These are phyloP conservation scores for Poeciliopsis retropinna DNA, from an alignment of 2,113 vertebrate genomes.

Conservation along the genomic window DNA sequence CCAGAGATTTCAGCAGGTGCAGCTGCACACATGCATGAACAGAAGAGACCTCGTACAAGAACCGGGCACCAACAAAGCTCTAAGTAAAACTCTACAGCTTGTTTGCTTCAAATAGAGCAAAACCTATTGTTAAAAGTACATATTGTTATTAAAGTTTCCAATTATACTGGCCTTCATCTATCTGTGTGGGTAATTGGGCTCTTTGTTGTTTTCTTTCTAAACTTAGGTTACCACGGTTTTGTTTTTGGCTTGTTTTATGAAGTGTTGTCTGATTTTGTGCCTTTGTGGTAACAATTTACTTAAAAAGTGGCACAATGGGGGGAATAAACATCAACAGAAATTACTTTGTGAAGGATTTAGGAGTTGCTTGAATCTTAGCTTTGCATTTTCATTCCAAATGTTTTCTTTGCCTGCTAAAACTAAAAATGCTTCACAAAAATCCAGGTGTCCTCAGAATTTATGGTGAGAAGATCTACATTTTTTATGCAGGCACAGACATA, in stretches of 20 bases:
- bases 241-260: too few species aligned
- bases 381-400: too few species aligned
- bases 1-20: conserved; percentile 46
- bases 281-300: too few species aligned
- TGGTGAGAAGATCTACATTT: conserved; percentile 2
- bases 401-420: too few species aligned
- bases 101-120: conserved; percentile 39
- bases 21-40: conserved; percentile 43
- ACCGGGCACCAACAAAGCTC: conserved; percentile 2
- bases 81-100: conserved; percentile 2
- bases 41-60: conserved; percentile 1
- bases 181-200: not conserved
- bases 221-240: not conserved
- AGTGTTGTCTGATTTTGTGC: too few species aligned
- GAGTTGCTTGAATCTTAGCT: too few species aligned
- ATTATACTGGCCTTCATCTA: not conserved
- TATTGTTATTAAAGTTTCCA: not conserved
- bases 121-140: not conserved
- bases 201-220: not conserved
- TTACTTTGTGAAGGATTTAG: too few species aligned
- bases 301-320: too few species aligned
- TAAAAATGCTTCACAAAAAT: not conserved
- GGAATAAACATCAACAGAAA: too few species aligned
- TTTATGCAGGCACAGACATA: conserved; percentile 14
- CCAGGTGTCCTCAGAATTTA: conserved; percentile 5